Conservation (phyloP, 1,140 invertebrate species). For the Cephus cinctus region DNA sequence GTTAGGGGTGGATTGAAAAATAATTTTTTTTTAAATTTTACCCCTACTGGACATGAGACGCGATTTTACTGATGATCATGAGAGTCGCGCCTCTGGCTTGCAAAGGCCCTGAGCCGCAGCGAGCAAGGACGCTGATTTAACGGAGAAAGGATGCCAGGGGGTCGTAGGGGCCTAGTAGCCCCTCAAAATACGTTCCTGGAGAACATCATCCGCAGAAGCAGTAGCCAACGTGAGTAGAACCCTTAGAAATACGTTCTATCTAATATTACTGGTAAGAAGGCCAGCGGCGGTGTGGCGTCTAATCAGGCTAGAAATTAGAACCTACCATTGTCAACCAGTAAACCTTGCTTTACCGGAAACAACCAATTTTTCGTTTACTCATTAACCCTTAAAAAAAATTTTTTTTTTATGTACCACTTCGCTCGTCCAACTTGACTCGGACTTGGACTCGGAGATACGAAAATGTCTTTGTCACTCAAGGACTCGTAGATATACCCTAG, state of each 20-base stretch:
- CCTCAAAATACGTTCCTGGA: constrained; percentile 99
- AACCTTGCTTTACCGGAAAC: background rate
- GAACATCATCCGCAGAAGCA: constrained; percentile 97
- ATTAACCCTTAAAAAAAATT: too few species aligned
- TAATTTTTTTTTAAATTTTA: too few species aligned
- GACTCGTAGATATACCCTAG: too few species aligned
- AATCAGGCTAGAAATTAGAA: background rate
- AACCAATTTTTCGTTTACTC: too few species aligned
- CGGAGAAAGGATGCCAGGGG: constrained; percentile 81
- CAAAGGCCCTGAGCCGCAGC: constrained; percentile 14
- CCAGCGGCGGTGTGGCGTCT: background rate
- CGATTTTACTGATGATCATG: too few species aligned
- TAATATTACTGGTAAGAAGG: background rate
- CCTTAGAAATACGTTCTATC: background rate
- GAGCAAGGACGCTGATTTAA: constrained; percentile 30
- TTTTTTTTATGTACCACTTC: too few species aligned
- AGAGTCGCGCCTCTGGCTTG: constrained; percentile 15
- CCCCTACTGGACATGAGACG: too few species aligned
- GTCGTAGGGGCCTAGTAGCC: constrained; percentile 95
- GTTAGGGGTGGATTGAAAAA: too few species aligned
- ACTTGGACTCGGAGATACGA: too few species aligned
- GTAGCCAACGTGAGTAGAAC: constrained; percentile 91
- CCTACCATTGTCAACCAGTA: background rate
- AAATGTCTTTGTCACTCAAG: too few species aligned
- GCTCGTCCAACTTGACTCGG: too few species aligned